Evolutionary conservation across 2,888 invertebrate species (phyloP), one percentile per base, ranked within the genome.

Genomic region (Brenthis ino): DNA sequence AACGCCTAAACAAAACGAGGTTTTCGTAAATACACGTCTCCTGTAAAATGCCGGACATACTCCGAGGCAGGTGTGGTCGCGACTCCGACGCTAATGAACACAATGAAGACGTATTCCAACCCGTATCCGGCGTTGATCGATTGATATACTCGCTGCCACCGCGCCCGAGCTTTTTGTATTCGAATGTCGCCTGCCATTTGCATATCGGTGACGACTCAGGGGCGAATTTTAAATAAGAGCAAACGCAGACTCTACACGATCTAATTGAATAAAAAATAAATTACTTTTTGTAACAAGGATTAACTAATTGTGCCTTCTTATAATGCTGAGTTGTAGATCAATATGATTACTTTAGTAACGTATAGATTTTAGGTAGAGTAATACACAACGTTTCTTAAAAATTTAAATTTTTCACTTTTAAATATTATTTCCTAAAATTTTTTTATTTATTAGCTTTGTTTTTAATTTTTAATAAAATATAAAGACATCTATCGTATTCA

Each of bases 111-210:
- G 89, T 91, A 90, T 89, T 86, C 88, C 88, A 84, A 85, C 87
- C 84, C 85, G 85, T 91, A 91, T 92, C 92, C 92, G 92, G 89
- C 91, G 91, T 90, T 92, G 93, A 93, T 93, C 93, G 93, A 93
- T 93, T 92, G 93, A 92, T 92, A 91, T 92, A 93, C 90, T 92
- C 91, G 87, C 91, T 89, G 91, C 91, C 90, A 91, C 91, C 91
- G 90, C 82, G 88, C 85, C 86, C 89, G 85, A 91, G 90, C 91
- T 93, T 93, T 93, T 92, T 91, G 91, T 92, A 91, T 92, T 90
- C 91, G 88, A 89, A 85, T 90, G 91, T 91, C 91, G 88, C 88
- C 77, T 81, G 82, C 77, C 81, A 91, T 92, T 92, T 92, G 91
- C 92, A 92, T 92, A 91, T 88, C 88, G 80, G 82, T 84, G 81